Conservation (phyloP, 2,113 vertebrate genomes). For the Chiloscyllium plagiosum region DNA sequence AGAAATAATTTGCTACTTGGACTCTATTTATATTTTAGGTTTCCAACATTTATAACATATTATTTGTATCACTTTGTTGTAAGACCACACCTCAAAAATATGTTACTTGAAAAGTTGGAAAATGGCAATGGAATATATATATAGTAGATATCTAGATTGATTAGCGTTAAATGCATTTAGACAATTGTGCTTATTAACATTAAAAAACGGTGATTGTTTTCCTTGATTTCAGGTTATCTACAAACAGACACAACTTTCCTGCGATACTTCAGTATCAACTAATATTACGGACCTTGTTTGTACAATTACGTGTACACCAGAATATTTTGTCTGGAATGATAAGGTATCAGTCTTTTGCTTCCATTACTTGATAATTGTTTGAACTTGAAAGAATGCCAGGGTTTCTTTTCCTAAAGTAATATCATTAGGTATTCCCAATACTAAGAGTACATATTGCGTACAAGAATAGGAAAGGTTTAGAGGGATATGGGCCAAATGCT, state of each 20-base stretch:
- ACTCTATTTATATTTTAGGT: neutral
- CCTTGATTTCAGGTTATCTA: conserved; percentile 61
- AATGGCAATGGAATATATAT: neutral
- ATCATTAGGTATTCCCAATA: neutral
- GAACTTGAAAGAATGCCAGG: neutral
- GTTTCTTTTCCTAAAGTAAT: neutral
- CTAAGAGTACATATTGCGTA: neutral
- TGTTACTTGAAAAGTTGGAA: neutral
- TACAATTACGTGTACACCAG: conserved; percentile 54
- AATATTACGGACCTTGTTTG: conserved; percentile 50
- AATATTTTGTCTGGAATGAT: conserved; percentile 66
- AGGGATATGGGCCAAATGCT: too few relatives aligned
- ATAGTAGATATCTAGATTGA: neutral
- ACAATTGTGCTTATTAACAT: neutral
- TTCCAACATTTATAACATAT: neutral
- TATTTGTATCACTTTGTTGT: neutral
- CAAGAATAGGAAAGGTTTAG: too few relatives aligned
- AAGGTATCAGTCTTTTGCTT: conserved; percentile 53
- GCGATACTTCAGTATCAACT: conserved; percentile 37
- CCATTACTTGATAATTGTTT: neutral
- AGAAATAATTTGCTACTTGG: neutral
- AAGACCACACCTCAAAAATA: neutral
- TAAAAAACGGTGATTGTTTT: neutral
- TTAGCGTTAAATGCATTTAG: neutral
- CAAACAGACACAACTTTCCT: conserved; percentile 64